Evolutionary conservation across 2,797 vertebrate genomes (phyloP).

Genomic region (Carapus acus): DNA sequence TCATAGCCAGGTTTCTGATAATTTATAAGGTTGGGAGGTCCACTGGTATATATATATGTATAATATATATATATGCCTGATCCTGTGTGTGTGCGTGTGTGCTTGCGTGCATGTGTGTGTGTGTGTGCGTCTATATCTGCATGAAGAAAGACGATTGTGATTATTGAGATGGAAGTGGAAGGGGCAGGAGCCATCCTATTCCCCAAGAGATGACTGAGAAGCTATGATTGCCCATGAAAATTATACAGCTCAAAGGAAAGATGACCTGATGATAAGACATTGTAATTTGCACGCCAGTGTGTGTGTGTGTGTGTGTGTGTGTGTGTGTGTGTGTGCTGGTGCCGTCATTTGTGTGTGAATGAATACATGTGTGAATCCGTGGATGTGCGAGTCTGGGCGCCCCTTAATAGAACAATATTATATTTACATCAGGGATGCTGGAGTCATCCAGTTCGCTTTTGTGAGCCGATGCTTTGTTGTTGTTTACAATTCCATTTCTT

Average conservation of each 20-base stretch:
- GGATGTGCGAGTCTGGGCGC: background rate
- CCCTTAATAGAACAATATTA: no score
- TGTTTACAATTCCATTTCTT: conserved; percentile 73
- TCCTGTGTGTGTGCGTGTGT: conserved; percentile 2
- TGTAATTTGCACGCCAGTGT: conserved; percentile 32
- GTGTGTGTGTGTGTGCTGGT: background rate
- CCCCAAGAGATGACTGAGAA: conserved; percentile 18
- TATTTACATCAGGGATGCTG: conserved; percentile 25
- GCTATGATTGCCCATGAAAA: conserved; percentile 33
- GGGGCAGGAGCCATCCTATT: conserved; percentile 19
- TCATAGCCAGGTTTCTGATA: no score
- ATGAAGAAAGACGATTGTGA: conserved; percentile 10
- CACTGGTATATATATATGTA: no score
- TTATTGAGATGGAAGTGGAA: conserved; percentile 1
- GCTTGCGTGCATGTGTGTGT: background rate
- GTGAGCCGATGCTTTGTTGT: conserved; percentile 46
- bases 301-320: background rate
- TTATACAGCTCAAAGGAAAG: conserved; percentile 26
- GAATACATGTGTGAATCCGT: background rate
- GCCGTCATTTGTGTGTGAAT: no score
- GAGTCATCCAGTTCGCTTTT: conserved; percentile 18
- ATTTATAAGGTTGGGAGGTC: background rate
- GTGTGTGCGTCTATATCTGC: background rate
- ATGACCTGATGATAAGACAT: conserved; percentile 39
- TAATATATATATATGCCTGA: no score